A percentile compares a stretch with the other conserved stretches of the same genome.
These are phyloP conservation scores for Ailurus styani DNA, from an alignment of 2,113 vertebrate genomes.

Conservation along the genomic window DNA sequence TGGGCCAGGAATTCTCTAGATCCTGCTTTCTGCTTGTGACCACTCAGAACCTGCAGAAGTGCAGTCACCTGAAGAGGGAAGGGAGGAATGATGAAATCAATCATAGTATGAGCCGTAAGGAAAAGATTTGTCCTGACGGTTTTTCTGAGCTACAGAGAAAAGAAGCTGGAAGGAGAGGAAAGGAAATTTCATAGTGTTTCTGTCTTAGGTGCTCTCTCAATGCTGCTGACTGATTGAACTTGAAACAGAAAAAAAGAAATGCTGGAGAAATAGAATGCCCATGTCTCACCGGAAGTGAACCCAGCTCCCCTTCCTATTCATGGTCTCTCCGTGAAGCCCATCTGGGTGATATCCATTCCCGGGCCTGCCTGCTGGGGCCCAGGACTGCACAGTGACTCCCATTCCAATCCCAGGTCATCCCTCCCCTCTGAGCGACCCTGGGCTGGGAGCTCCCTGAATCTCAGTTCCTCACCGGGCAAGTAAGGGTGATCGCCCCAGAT, in stretches of 20 bases:
- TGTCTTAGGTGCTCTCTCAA: background rate
- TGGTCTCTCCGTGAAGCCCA: background rate
- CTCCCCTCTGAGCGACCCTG: background rate
- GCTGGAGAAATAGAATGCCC: background rate
- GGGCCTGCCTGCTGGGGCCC: background rate
- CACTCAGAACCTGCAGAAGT: background rate
- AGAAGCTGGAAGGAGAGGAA: background rate
- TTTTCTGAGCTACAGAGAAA: background rate
- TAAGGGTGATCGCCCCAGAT: too few relatives aligned
- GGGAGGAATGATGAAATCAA: background rate
- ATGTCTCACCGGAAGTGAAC: background rate
- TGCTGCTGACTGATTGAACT: background rate
- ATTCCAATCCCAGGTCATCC: rapidly evolving
- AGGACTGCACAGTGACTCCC: rapidly evolving
- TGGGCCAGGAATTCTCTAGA: background rate
- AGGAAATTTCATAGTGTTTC: background rate
- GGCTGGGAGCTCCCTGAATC: background rate
- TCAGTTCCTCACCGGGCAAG: background rate
- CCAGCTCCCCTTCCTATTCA: background rate
- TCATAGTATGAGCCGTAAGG: background rate
- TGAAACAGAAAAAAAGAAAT: background rate
- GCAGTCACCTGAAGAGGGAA: background rate
- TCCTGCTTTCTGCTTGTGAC: background rate
- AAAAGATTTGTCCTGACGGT: background rate
- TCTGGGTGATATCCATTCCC: background rate